These are phyloP conservation scores for Gymnoscopelus microlampas DNA, from an alignment of 2,797 vertebrate species.

Conservation along the genomic window DNA sequence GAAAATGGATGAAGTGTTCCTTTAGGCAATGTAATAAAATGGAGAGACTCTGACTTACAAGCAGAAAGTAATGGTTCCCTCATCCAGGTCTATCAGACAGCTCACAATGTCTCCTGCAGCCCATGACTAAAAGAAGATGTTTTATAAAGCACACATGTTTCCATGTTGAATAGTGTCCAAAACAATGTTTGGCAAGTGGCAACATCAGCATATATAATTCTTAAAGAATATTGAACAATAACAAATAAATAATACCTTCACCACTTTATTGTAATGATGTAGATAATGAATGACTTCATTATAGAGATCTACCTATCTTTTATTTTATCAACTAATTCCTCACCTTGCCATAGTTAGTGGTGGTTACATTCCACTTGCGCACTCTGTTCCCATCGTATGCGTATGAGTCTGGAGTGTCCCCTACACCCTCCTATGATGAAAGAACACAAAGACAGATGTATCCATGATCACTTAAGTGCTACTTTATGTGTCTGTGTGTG, in stretches of 20 bases:
- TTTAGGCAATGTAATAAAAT: not conserved
- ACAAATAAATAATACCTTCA: no score
- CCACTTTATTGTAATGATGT: no score
- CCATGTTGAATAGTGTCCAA: no score
- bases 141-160: not conserved
- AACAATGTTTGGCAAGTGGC: no score
- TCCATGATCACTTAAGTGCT: not conserved
- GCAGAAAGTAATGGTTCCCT: conserved; percentile 94
- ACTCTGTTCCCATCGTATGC: conserved; percentile 97
- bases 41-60: conserved; percentile 83
- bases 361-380: conserved; percentile 98
- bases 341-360: conserved; percentile 98
- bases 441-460: not conserved
- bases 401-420: conserved; percentile 95
- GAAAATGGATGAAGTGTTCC: not conserved
- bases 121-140: conserved; percentile 86
- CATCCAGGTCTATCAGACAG: conserved; percentile 95
- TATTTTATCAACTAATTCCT: conserved; percentile 39
- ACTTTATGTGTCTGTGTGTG: no score
- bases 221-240: no score
- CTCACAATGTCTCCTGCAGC: conserved; percentile 97
- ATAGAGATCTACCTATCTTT: not conserved
- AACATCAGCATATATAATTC: no score
- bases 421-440: conserved; percentile 90
- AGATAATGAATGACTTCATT: not conserved